Percentiles rank a stretch among this genome's conserved stretches.
Evolutionary conservation across 2,797 vertebrate species (phyloP).

Genomic region (Xenops minutus): DNA sequence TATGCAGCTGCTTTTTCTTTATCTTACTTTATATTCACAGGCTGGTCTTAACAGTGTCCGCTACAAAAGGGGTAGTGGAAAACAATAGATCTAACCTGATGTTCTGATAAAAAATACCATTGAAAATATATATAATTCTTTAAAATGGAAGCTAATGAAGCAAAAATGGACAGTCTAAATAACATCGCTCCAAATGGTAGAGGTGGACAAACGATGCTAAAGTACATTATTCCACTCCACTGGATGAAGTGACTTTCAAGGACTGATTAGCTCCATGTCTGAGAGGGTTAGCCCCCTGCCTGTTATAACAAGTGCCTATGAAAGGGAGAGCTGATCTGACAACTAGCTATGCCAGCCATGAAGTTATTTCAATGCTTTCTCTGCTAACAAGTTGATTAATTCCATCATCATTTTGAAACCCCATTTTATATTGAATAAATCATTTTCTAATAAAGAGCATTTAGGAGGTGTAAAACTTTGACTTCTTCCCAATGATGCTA

Average conservation of each 20-base stretch:
- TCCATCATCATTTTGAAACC: conserved; percentile 53
- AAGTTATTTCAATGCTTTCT: conserved; percentile 71
- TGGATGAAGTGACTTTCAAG: conserved; percentile 68
- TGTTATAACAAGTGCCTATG: conserved; percentile 69
- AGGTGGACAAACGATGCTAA: conserved; percentile 51
- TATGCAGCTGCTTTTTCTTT: background rate
- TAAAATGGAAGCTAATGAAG: conserved; percentile 48
- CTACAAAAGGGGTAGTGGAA: background rate
- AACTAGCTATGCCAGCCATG: conserved; percentile 59
- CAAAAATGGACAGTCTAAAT: conserved; percentile 58
- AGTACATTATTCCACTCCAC: conserved; percentile 64
- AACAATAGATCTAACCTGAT: conserved; percentile 9
- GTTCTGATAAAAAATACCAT: background rate
- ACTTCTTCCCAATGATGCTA: background rate
- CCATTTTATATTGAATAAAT: conserved; percentile 54
- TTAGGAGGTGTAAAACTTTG: conserved; percentile 57
- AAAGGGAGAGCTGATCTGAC: conserved; percentile 67
- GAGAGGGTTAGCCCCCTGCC: conserved; percentile 70
- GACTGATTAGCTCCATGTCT: conserved; percentile 72
- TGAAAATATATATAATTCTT: background rate
- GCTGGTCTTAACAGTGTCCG: background rate
- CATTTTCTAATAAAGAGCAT: conserved; percentile 58
- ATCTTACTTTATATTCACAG: background rate
- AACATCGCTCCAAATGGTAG: conserved; percentile 27
- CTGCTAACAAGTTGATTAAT: conserved; percentile 66